Conservation (phyloP, 37 sponge, comb jelly and placozoan genomes). For the Hexactinellida sp. region DNA sequence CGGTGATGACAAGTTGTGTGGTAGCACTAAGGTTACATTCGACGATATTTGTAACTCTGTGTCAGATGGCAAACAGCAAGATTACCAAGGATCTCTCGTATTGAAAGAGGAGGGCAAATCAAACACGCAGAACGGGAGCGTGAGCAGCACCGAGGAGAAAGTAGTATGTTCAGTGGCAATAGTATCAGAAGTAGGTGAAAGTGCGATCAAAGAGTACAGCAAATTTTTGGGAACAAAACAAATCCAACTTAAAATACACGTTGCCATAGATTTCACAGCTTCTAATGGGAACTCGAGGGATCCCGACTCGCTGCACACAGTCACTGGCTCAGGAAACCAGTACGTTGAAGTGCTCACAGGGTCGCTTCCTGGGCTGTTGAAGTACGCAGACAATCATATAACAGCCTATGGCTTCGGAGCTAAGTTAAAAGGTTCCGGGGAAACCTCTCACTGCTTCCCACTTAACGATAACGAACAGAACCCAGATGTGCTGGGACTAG, state of each 20-base stretch:
- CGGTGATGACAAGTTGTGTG: background rate
- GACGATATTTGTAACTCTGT: too few relatives aligned
- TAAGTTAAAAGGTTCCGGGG: background rate
- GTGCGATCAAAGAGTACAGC: background rate
- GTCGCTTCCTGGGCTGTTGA: background rate
- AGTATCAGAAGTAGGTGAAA: background rate
- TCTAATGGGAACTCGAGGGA: background rate
- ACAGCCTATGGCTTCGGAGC: constrained; percentile 36
- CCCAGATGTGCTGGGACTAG: constrained; percentile 32
- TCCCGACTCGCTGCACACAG: background rate
- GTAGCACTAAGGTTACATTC: background rate
- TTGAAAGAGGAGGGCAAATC: background rate
- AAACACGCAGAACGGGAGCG: background rate
- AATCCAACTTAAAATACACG: constrained; percentile 1
- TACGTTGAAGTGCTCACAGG: background rate
- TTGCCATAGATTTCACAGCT: background rate
- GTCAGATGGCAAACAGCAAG: background rate
- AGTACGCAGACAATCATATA: constrained; percentile 20
- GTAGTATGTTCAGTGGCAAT: background rate
- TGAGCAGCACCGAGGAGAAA: background rate
- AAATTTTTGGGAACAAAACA: background rate
- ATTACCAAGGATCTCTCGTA: background rate
- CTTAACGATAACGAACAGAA: constrained; percentile 22
- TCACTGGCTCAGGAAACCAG: background rate
- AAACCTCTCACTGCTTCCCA: constrained; percentile 31